A percentile compares a stretch with the other conserved stretches of the same genome.
Conservation (phyloP, 35 echinoderm and acorn worm species). For the Patiria miniata region DNA sequence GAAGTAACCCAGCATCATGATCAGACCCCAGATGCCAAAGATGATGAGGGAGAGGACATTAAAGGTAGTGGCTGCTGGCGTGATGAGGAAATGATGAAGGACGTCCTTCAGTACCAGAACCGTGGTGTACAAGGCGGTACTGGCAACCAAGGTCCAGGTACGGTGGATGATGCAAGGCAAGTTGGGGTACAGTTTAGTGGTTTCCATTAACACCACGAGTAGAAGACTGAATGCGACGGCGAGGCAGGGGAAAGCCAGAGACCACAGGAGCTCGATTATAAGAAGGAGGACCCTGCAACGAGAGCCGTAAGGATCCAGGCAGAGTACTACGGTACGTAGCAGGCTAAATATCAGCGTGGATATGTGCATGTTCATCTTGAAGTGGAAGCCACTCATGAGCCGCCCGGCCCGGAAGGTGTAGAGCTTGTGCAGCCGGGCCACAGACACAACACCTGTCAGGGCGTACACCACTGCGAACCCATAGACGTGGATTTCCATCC, state of each 20-base stretch:
- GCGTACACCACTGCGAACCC: conserved; percentile 26
- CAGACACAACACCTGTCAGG: background rate
- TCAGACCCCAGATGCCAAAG: conserved; percentile 35
- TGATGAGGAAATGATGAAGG: background rate
- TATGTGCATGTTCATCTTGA: conserved; percentile 39
- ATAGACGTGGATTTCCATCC: conserved; percentile 35
- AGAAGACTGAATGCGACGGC: conserved; percentile 35
- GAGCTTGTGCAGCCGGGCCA: conserved; percentile 12
- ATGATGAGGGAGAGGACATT: conserved; percentile 23
- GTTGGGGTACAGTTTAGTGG: conserved; percentile 35
- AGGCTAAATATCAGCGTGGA: conserved; percentile 42
- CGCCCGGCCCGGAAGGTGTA: conserved; percentile 47
- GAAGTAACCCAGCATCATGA: conserved; percentile 47
- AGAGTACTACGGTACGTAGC: conserved; percentile 20
- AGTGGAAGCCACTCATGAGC: conserved; percentile 32
- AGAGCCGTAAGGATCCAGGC: conserved; percentile 32
- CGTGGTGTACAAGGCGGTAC: background rate
- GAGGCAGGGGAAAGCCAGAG: conserved; percentile 40
- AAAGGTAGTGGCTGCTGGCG: background rate
- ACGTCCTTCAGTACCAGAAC: background rate
- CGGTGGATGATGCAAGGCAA: background rate
- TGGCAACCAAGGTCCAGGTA: background rate
- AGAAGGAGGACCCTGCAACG: conserved; percentile 2
- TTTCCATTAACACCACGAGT: conserved; percentile 29
- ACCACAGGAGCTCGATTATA: conserved; percentile 26